Evolutionary conservation across 2,888 invertebrate species (phyloP), one percentile per base, ranked within the genome.

Genomic region (Fabriciana adippe): DNA sequence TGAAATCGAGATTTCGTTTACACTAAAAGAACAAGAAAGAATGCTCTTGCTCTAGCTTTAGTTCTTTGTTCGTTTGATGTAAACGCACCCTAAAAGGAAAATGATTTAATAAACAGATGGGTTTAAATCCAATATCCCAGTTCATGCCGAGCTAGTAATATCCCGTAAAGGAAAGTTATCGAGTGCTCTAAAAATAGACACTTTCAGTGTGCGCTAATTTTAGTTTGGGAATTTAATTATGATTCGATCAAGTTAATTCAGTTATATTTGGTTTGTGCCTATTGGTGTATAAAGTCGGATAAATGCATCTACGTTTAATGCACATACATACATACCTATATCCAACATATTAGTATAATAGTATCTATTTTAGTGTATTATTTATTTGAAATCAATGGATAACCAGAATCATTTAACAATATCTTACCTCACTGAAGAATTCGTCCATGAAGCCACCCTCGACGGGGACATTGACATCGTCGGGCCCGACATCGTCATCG

Each of bases 361-460:
- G 35, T 41, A 41, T 41, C 11, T 41, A 41, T 41, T 41, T 26
- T 41, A 11, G 2, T 41, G 35, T 35, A 35, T 35, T 8, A 41
- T 11, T 41, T 41, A 41, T 41, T 11, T 41, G 1, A 41, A 41
- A 41, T 11, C 35, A 11, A 41, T 11, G 8, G 2, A 41, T 41
- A 41, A 41, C 2, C 2, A 11, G 35, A 11, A 11, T 41, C 4
- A 26, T 41, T 41, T 11, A 41, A 41, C 5, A 41, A n/a, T 47
- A 60, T 87, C 94, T 93, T 88, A 98, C 98, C 96, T 99, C 99
- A 92, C 98, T 98, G 94, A 99, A 99, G 94, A 99, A 99, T 91
- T 99, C 99, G 90, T 99, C 99, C 99, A 99, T 99, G 94, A 98
- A 99, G 84, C 98, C 98, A 78, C 96, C 96, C 90, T 98, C 98